A percentile compares a stretch with the other conserved stretches of the same genome.
phyloP scores from a whole-genome alignment of 1,140 invertebrate genomes.

The Sminthurinus signatus region DNA sequence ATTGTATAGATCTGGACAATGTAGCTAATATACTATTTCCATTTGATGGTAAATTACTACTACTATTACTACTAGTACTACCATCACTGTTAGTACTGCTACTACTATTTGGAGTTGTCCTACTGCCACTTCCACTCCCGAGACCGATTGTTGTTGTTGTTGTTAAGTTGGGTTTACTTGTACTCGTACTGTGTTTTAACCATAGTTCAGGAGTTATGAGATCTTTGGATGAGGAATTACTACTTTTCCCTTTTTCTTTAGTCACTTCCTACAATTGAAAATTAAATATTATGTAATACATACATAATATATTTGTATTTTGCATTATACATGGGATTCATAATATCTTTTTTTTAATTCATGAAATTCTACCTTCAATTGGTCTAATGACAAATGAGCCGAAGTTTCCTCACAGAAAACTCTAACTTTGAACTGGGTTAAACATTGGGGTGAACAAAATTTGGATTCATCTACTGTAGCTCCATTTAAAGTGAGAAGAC shows the following conservation, averaged over 20 bases:
- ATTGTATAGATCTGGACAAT: neutral
- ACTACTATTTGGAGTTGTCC: neutral
- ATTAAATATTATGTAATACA: too few relatives aligned
- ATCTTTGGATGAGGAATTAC: slow-evolving; percentile 1
- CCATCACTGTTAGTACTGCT: neutral
- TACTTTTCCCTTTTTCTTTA: neutral
- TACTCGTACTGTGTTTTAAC: slow-evolving; percentile 15
- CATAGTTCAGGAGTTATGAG: slow-evolving; percentile 36
- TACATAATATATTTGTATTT: neutral
- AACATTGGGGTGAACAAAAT: slow-evolving; percentile 33
- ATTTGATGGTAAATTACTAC: neutral
- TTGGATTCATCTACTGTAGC: slow-evolving; percentile 26
- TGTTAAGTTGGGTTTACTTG: too few relatives aligned
- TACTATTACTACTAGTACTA: neutral
- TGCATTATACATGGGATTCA: neutral
- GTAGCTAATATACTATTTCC: neutral
- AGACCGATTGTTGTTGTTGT: neutral
- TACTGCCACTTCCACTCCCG: neutral
- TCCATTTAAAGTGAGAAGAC: neutral
- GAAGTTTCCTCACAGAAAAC: slow-evolving; percentile 38
- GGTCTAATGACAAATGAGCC: slow-evolving; percentile 31
- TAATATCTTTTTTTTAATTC: too few relatives aligned
- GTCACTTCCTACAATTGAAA: neutral
- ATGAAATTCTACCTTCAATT: slow-evolving; percentile 24
- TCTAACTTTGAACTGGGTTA: slow-evolving; percentile 29